These are phyloP conservation scores for Motacilla alba DNA, from an alignment of 2,113 vertebrate genomes.

Conservation along the genomic window DNA sequence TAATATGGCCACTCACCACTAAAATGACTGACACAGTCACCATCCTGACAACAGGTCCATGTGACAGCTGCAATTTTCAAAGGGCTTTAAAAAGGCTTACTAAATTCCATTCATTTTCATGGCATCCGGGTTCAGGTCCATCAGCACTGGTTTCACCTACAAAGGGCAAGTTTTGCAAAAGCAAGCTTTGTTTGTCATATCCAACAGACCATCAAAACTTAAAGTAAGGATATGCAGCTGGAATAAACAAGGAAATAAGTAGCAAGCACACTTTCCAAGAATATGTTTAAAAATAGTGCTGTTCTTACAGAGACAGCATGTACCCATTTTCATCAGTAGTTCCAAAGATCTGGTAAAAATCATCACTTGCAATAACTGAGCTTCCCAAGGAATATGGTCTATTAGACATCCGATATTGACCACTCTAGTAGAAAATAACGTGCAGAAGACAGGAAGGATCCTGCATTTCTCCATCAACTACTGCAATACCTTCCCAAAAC, in stretches of 20 bases:
- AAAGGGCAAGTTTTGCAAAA: background rate
- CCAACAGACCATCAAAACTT: background rate
- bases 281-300: conserved; percentile 1
- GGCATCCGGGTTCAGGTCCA: background rate
- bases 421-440: background rate
- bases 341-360: background rate
- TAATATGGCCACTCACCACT: background rate
- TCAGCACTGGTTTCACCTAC: background rate
- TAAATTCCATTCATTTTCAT: background rate
- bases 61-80: background rate
- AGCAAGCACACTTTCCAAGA: background rate
- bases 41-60: background rate
- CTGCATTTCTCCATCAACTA: background rate
- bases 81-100: background rate
- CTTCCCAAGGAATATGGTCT: background rate
- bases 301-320: background rate
- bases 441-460: background rate
- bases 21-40: background rate
- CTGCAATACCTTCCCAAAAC: background rate
- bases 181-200: background rate
- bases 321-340: background rate
- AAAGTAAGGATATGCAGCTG: background rate
- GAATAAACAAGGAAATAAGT: background rate
- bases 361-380: background rate
- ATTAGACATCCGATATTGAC: background rate